Percentiles rank a stretch among this genome's conserved stretches.
These are phyloP conservation scores for Dasypogon diadema DNA, from an alignment of 2,888 invertebrate species.

Conservation along the genomic window DNA sequence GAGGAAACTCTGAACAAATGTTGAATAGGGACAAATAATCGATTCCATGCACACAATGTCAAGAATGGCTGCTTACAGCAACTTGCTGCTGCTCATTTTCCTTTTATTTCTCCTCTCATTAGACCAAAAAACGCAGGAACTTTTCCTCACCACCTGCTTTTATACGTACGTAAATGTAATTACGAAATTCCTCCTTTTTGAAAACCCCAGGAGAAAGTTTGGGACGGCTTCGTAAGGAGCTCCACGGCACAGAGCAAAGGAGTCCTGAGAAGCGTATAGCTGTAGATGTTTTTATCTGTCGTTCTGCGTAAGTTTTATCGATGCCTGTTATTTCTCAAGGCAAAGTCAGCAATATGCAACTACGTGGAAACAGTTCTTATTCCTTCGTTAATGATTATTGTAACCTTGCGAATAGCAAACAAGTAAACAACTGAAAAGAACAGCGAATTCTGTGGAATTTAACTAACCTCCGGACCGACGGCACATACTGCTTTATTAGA, in stretches of 20 bases:
- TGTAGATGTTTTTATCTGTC: not conserved
- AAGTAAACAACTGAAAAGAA: not conserved
- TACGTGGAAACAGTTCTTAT: slow-evolving; percentile 5
- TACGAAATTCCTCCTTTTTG: slow-evolving; percentile 8
- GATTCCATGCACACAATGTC: not conserved
- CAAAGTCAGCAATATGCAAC: slow-evolving; percentile 5
- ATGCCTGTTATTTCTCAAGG: not conserved
- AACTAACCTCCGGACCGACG: not conserved
- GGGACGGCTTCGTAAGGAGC: not conserved
- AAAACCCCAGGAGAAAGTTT: not conserved
- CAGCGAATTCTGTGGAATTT: slow-evolving; percentile 3
- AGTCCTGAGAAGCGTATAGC: not conserved
- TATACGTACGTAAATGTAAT: slow-evolving; percentile 25
- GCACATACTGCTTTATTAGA: not conserved
- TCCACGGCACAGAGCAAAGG: not conserved
- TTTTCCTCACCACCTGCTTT: not conserved
- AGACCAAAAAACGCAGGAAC: not conserved
- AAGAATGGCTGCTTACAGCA: not conserved
- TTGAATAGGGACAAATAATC: not conserved
- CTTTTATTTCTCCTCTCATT: slow-evolving; percentile 2
- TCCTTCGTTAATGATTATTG: slow-evolving; percentile 5
- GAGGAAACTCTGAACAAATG: not conserved
- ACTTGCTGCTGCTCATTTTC: not conserved
- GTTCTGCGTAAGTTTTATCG: not conserved
- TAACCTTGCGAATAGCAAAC: slow-evolving; percentile 20